A percentile compares a stretch with the other conserved stretches of the same genome.
phyloP scores from a whole-genome alignment of 2,113 vertebrate species.

The Heterotis niloticus region DNA sequence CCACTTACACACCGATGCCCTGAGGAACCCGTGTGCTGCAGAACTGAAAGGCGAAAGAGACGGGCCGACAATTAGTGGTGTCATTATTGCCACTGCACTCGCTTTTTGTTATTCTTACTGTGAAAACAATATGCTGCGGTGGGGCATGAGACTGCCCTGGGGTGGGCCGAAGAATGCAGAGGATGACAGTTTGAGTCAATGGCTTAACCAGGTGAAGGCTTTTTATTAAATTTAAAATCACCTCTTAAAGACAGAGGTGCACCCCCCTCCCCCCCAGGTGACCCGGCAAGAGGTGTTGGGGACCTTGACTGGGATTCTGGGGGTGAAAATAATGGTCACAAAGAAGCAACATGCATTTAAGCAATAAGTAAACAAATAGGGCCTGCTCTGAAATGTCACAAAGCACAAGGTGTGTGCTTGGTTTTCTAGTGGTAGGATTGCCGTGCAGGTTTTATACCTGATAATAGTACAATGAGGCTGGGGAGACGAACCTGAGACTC shows the following conservation, averaged over 20 bases:
- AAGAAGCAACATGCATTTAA: not conserved
- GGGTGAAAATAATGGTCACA: not conserved
- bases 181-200: constrained; percentile 42
- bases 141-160: not conserved
- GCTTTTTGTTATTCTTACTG: constrained; percentile 19
- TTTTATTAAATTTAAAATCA: constrained; percentile 54
- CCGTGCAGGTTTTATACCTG: not conserved
- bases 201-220: constrained; percentile 42
- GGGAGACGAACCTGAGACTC: constrained; percentile 3
- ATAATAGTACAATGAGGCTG: not conserved
- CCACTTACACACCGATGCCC: not conserved
- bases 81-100: constrained; percentile 8
- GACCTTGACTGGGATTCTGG: not conserved
- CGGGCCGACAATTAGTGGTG: not conserved
- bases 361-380: not conserved
- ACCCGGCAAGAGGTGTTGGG: not conserved
- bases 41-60: not conserved
- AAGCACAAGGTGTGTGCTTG: too few species aligned
- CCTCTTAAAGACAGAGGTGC: constrained; percentile 35
- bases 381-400: too few species aligned
- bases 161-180: constrained; percentile 9
- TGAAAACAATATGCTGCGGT: constrained; percentile 12
- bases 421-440: not conserved
- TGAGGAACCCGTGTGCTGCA: not conserved
- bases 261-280: constrained; percentile 37